Base-by-base conservation (phyloP, 2,888 invertebrate species). In the Candidula unifasciata region DNA sequence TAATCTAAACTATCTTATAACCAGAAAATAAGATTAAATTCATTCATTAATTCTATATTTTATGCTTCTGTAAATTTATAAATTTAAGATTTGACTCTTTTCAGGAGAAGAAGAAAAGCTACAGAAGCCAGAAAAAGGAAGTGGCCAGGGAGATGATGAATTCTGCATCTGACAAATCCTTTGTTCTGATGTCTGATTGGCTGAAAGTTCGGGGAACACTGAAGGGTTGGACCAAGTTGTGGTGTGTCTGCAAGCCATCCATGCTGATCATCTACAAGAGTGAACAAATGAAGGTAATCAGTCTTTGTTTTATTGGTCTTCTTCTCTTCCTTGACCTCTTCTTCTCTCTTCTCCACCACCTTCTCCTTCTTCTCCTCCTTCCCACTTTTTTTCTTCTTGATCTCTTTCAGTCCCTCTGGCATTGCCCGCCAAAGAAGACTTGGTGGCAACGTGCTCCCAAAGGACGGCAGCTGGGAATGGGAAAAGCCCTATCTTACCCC, bases 201-300 rank as follows among this genome's bases (percentile, higher is more conserved):
- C 95, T 98, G 16, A 98, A 98, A 95, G 97, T 98, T 74, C 95
- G 95, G 10, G 98, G 98, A 0, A 97, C 97, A 0, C 95, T 98
- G 21, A 98, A 98, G 93, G 97, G 97, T 89, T 98, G 98, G 98
- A 98, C 97, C 3, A 98, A 98, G 93, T 93, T 98, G 30, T 98
- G 97, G 97, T 98, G 98, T 93, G 97, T 98, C 8, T 94, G 98
- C 85, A 98, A 98, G 93, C 98, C 98, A 0, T 98, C 98, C 0
- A 94, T 98, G 37, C 94, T 98, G 87, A 94, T 98, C 30, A 95
- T 98, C 16, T 98, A 98, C 94, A 98, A 98, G 94, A 97, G 96
- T 93, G 96, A 97, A 81, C 98, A 98, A 94, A 93, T 94, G n/a
- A 98, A 98, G 95, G 97, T 97, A 94, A 92, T 91, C 13, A 1